These are phyloP conservation scores for Papilio gigon DNA, from an alignment of 2,888 invertebrate genomes.

Conservation along the genomic window DNA sequence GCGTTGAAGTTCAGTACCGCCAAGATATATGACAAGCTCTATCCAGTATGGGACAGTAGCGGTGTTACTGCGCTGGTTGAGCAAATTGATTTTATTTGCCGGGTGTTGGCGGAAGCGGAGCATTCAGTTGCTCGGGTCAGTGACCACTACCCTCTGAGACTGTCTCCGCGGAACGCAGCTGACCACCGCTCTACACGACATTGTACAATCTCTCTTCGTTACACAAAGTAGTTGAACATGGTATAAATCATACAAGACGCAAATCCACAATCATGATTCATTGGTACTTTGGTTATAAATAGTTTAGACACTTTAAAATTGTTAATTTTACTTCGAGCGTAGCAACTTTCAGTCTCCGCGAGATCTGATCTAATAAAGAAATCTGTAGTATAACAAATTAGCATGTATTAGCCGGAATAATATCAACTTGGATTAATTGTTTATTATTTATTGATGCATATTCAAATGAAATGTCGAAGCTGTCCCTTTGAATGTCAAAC, in stretches of 20 bases:
- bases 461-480: not conserved
- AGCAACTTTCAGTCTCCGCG: not conserved
- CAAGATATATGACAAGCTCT: no score
- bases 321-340: not conserved
- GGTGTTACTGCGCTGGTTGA: slow-evolving; percentile 60
- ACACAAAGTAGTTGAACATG: slow-evolving; percentile 10
- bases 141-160: slow-evolving; percentile 60
- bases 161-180: slow-evolving; percentile 44
- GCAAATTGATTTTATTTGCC: slow-evolving; percentile 71
- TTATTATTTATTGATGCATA: not conserved
- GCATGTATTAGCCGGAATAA: not conserved
- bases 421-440: not conserved
- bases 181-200: slow-evolving; percentile 31
- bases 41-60: slow-evolving; percentile 52
- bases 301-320: not conserved
- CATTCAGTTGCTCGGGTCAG: slow-evolving; percentile 72
- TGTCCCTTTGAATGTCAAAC: not conserved
- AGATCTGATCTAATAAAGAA: not conserved
- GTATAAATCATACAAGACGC: slow-evolving; percentile 23
- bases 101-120: slow-evolving; percentile 66
- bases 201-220: slow-evolving; percentile 11
- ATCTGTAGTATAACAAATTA: not conserved
- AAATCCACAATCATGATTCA: slow-evolving; percentile 30
- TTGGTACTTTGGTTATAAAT: not conserved
- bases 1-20: no score